These are phyloP conservation scores for Athalia rosae DNA, from an alignment of 2,888 invertebrate species.

Conservation along the genomic window DNA sequence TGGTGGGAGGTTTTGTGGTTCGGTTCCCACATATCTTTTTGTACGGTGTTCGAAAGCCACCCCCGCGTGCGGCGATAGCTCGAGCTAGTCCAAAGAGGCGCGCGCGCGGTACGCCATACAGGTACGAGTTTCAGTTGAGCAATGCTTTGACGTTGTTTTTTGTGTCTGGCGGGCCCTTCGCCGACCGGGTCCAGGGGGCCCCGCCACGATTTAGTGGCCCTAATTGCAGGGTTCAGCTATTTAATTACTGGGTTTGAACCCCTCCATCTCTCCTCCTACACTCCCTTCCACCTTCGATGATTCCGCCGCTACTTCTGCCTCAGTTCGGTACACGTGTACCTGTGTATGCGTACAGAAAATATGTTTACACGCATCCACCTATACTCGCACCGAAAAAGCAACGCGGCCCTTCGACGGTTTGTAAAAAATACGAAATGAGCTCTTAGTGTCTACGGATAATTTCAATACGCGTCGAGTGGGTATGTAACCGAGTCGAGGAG, in stretches of 20 bases:
- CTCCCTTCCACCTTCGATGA: constrained; percentile 30
- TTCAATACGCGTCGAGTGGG: too few species aligned
- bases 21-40: constrained; percentile 70
- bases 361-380: constrained; percentile 16
- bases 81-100: constrained; percentile 51
- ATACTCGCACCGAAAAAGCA: constrained; percentile 41
- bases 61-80: constrained; percentile 62
- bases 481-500: too few species aligned
- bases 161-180: constrained; percentile 75
- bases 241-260: constrained; percentile 84
- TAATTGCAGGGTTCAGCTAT: constrained; percentile 89
- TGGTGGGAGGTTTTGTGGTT: constrained; percentile 18
- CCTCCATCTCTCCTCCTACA: constrained; percentile 58
- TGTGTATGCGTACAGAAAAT: constrained; percentile 33
- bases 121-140: constrained; percentile 60
- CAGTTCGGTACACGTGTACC: too few species aligned
- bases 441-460: too few species aligned
- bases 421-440: too few species aligned
- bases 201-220: constrained; percentile 88
- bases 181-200: constrained; percentile 76
- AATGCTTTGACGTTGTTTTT: constrained; percentile 72
- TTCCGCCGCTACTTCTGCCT: constrained; percentile 49
- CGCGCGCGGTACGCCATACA: constrained; percentile 52
- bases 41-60: constrained; percentile 63
- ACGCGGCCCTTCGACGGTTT: constrained; percentile 40